These are phyloP conservation scores for Euleptes europaea DNA, from an alignment of 2,113 vertebrate genomes.

Conservation along the genomic window DNA sequence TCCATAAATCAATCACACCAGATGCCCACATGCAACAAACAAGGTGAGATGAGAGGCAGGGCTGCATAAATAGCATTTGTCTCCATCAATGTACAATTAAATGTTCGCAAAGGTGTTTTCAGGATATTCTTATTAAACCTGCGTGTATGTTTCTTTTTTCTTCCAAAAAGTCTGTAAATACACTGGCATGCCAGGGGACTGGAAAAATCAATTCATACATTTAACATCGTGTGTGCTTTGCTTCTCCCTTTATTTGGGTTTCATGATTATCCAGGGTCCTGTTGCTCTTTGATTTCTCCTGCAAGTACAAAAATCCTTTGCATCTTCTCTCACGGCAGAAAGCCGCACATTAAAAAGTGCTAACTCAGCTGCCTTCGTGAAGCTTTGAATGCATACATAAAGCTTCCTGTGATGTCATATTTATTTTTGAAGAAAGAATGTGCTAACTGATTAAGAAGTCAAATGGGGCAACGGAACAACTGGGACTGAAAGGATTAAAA, in stretches of 20 bases:
- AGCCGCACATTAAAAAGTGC: not conserved
- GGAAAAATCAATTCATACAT: constrained; percentile 6
- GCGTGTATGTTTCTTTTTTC: constrained; percentile 7
- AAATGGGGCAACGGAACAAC: not conserved
- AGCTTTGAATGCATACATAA: not conserved
- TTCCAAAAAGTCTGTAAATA: constrained; percentile 40
- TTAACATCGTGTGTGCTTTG: not conserved
- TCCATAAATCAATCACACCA: constrained; percentile 71
- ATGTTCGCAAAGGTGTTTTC: constrained; percentile 37
- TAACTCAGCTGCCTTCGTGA: constrained; percentile 3
- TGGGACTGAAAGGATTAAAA: not conserved
- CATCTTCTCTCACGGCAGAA: not conserved
- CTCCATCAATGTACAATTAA: constrained; percentile 51
- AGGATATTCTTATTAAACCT: constrained; percentile 22
- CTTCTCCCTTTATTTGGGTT: not conserved
- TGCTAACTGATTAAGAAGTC: not conserved
- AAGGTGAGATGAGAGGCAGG: constrained; percentile 42
- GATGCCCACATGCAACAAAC: constrained; percentile 27
- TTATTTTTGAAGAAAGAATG: constrained; percentile 34
- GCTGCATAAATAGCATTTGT: constrained; percentile 55
- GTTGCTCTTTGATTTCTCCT: not conserved
- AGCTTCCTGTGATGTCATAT: constrained; percentile 5
- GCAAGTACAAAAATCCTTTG: not conserved
- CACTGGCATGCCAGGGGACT: constrained; percentile 29
- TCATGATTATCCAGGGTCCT: constrained; percentile 26